These are phyloP conservation scores for Mythimna pallens DNA, from an alignment of 2,888 invertebrate genomes.

Conservation along the genomic window DNA sequence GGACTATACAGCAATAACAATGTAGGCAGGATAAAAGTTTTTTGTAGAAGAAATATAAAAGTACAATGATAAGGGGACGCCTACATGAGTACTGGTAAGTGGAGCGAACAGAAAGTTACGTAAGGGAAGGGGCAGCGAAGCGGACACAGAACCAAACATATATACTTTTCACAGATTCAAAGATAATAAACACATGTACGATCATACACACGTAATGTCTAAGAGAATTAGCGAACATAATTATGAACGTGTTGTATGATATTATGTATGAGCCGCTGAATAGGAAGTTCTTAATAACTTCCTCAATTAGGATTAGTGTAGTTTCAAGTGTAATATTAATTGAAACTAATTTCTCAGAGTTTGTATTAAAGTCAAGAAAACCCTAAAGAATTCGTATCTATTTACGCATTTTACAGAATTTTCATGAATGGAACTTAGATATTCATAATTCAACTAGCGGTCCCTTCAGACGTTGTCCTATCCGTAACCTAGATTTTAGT, in stretches of 20 bases:
- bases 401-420: neutral
- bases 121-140: conserved; percentile 53
- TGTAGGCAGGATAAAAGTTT: conserved; percentile 45
- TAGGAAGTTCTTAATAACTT: conserved; percentile 63
- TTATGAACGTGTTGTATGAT: conserved; percentile 44
- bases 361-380: conserved; percentile 34
- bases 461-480: no score
- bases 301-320: conserved; percentile 52
- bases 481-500: no score
- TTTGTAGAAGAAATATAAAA: conserved; percentile 53
- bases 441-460: neutral
- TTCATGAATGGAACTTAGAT: neutral
- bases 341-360: conserved; percentile 39
- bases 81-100: conserved; percentile 53
- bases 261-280: conserved; percentile 41
- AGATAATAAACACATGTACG: conserved; percentile 52
- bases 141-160: conserved; percentile 51
- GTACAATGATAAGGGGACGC: conserved; percentile 46
- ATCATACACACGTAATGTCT: conserved; percentile 50
- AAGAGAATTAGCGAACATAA: conserved; percentile 52
- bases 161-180: conserved; percentile 51
- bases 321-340: conserved; percentile 39
- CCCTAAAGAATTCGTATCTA: conserved; percentile 2
- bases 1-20: conserved; percentile 30
- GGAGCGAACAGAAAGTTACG: conserved; percentile 58